Conservation (phyloP, 2,113 vertebrate species). For the Grammomys dolichurus region DNA sequence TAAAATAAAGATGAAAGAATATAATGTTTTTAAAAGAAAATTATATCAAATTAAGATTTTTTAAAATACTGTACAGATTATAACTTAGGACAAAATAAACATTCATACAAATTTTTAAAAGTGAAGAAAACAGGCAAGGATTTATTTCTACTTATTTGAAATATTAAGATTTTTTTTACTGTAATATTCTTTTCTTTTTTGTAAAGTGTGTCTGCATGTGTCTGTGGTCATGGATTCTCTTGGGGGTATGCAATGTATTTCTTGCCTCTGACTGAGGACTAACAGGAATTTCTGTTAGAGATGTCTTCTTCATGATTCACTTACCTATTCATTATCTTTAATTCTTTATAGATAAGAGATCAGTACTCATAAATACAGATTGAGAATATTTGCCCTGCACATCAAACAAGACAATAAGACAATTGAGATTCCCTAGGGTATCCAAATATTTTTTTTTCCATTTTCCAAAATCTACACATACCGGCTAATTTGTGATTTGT, state of each 20-base stretch:
- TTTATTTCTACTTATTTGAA: slow-evolving; percentile 39
- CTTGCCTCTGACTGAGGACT: not conserved
- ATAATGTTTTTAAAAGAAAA: slow-evolving; percentile 31
- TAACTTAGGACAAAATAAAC: not conserved
- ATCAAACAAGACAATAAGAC: slow-evolving; percentile 41
- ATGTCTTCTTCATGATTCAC: not conserved
- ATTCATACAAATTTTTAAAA: not conserved
- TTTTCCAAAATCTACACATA: slow-evolving; percentile 72
- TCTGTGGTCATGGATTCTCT: not conserved
- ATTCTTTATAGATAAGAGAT: not conserved
- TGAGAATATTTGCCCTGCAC: not conserved
- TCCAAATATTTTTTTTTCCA: slow-evolving; percentile 29
- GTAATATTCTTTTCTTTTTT: not conserved
- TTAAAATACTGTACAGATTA: slow-evolving; percentile 13
- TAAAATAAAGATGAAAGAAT: not conserved
- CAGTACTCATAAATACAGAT: not conserved
- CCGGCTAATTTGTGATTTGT: slow-evolving; percentile 65
- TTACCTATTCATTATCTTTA: not conserved
- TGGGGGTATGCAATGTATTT: not conserved
- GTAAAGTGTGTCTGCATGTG: not conserved
- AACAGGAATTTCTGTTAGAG: slow-evolving; percentile 19
- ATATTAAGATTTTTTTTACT: not conserved
- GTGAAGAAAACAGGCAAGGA: not conserved
- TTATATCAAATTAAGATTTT: slow-evolving; percentile 47
- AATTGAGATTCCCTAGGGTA: not conserved